Base-by-base conservation (phyloP, 2,888 invertebrate species). In the Drosophila mercatorum region DNA sequence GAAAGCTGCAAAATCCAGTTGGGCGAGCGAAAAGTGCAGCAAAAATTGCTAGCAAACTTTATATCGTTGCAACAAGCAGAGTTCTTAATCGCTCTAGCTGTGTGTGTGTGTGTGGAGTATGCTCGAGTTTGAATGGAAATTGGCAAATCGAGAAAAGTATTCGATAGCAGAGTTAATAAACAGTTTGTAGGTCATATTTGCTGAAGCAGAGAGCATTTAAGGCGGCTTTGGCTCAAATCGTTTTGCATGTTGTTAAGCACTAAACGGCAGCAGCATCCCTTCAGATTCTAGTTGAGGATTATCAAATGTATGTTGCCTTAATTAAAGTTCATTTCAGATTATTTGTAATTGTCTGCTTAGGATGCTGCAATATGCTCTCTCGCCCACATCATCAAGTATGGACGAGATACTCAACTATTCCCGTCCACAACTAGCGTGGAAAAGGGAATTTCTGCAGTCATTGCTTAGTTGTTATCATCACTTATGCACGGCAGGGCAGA, bases 41-140 rank as follows among this genome's bases (percentile, higher is more conserved):
- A 49, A 31, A 43, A 80, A 56, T 14, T 0, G 26, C 22, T 31
- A 11, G 34, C 38, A 31, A 28, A 40, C 12, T 67, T 68, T 41
- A 36, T 41, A 36, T 22, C 36, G 52, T 52, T 51, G 51, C 53
- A 56, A 3, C 60, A 67, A 40, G 58, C 63, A 56, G 51, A 69
- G 17, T 59, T 79, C 56, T 75, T 80, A 82, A 80, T 85, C 79
- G 79, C 26, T 49, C 22, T n/a, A 41, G 36, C 49, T 66, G 17
- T 55, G 28, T 55, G 26, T 17, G 28, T 55, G 47, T 34, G 31
- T 6, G 38, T 40, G 26, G 26, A 40, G 53, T 28, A n/a, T 28
- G 28, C 28, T 36, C 12, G 10, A 61, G n/a, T 26, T 36, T 55
- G 41, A 12, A 62, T 8, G 14, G 22, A 46, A 67, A 36, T 52